phyloP scores from a whole-genome alignment of 2,888 invertebrate species.

The Metallyticus violacea region DNA sequence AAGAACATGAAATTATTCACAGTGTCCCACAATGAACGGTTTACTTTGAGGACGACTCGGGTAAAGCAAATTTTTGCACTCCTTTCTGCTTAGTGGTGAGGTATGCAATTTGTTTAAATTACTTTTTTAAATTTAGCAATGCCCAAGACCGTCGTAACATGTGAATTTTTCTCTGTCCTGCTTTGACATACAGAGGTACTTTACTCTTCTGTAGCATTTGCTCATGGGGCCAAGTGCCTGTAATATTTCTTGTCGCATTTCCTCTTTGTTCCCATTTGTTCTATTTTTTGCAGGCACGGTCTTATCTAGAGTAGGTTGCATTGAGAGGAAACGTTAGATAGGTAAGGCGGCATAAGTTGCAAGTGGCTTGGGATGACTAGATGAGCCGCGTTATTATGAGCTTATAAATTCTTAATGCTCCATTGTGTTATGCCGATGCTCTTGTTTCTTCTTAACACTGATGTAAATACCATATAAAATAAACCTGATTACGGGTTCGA shows the following conservation, averaged over 20 bases:
- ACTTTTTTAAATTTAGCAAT: background rate
- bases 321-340: background rate
- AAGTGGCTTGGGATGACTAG: too few relatives aligned
- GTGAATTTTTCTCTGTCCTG: background rate
- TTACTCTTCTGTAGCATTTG: background rate
- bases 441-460: too few relatives aligned
- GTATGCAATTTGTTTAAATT: background rate
- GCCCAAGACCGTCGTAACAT: background rate
- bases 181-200: background rate
- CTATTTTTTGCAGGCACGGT: background rate
- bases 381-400: too few relatives aligned
- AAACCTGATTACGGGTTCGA: too few relatives aligned
- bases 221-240: background rate
- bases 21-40: too few relatives aligned
- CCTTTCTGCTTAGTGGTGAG: background rate
- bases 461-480: too few relatives aligned
- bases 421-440: too few relatives aligned
- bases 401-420: too few relatives aligned
- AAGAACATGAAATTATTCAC: too few relatives aligned
- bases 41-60: too few relatives aligned
- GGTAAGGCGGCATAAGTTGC: too few relatives aligned
- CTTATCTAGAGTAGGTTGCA: background rate
- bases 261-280: background rate
- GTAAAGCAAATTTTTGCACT: too few relatives aligned
- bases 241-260: background rate